A percentile compares a stretch with the other conserved stretches of the same genome.
These are phyloP conservation scores for Leucophenga maculata DNA, from an alignment of 2,888 invertebrate species.

Conservation along the genomic window DNA sequence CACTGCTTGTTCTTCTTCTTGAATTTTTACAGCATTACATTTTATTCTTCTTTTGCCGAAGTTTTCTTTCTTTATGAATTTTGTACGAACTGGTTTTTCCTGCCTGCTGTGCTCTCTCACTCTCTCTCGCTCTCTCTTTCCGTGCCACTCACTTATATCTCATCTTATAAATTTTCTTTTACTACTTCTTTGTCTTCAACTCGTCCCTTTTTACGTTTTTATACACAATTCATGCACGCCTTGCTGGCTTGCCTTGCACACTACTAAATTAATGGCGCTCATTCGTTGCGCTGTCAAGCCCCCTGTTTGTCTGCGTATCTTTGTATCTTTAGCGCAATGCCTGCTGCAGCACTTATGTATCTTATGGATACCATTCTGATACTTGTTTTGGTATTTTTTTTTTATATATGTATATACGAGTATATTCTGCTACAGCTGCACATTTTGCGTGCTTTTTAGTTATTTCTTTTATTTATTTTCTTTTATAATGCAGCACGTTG, in stretches of 20 bases:
- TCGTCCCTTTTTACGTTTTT: neutral
- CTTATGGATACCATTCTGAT: conserved; percentile 31
- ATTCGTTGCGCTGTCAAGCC: conserved; percentile 6
- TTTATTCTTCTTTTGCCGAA: neutral
- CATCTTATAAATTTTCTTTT: neutral
- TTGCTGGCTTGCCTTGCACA: neutral
- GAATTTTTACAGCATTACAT: neutral
- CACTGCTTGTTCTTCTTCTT: neutral
- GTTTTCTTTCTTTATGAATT: conserved; percentile 8
- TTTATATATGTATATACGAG: too few species aligned
- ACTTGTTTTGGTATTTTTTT: too few species aligned
- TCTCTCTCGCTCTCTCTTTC: neutral
- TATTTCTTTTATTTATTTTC: neutral
- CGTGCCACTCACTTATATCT: neutral
- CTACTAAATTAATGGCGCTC: conserved; percentile 14
- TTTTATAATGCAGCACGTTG: neutral
- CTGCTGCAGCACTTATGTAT: neutral
- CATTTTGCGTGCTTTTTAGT: neutral
- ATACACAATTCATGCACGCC: neutral
- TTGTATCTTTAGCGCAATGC: conserved; percentile 14
- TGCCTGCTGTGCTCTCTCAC: too few species aligned
- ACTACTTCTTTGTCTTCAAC: neutral
- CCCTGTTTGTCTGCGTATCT: conserved; percentile 3
- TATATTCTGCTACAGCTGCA: neutral
- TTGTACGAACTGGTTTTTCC: conserved; percentile 4